A percentile compares a stretch with the other conserved stretches of the same genome.
These are phyloP conservation scores for Ceryle rudis DNA, from an alignment of 2,797 vertebrate species.

Conservation along the genomic window DNA sequence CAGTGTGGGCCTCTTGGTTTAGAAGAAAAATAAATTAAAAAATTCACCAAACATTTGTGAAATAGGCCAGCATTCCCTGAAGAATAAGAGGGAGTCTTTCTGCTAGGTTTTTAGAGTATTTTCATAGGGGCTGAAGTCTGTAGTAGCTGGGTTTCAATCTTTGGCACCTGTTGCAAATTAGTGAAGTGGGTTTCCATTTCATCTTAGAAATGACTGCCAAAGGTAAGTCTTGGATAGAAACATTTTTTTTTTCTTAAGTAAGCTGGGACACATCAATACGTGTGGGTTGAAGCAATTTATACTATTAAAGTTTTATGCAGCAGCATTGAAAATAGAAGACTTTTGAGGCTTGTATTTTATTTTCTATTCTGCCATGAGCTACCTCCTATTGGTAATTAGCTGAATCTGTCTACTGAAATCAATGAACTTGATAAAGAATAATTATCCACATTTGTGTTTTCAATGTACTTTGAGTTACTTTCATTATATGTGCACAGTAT, in stretches of 20 bases:
- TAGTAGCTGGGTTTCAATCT: not conserved
- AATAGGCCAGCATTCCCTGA: not conserved
- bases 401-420: not conserved
- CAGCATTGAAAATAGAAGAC: not conserved
- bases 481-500: not conserved
- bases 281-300: not conserved
- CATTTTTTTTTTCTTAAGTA: not conserved
- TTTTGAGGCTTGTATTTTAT: not conserved
- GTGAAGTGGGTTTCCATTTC: not conserved
- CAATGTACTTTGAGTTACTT: not conserved
- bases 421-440: slow-evolving; percentile 4
- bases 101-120: not conserved
- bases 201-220: not conserved
- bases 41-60: not conserved
- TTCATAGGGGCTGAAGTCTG: not conserved
- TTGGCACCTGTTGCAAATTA: not conserved
- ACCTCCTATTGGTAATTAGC: not conserved
- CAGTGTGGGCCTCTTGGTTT: rapidly evolving
- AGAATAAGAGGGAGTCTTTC: not conserved
- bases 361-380: not conserved
- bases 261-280: rapidly evolving
- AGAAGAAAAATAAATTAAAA: rapidly evolving
- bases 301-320: not conserved
- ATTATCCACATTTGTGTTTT: slow-evolving; percentile 1
- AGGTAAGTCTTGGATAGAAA: not conserved